phyloP scores from a whole-genome alignment of 2,113 vertebrate genomes.

The Misgurnus mizolepis region DNA sequence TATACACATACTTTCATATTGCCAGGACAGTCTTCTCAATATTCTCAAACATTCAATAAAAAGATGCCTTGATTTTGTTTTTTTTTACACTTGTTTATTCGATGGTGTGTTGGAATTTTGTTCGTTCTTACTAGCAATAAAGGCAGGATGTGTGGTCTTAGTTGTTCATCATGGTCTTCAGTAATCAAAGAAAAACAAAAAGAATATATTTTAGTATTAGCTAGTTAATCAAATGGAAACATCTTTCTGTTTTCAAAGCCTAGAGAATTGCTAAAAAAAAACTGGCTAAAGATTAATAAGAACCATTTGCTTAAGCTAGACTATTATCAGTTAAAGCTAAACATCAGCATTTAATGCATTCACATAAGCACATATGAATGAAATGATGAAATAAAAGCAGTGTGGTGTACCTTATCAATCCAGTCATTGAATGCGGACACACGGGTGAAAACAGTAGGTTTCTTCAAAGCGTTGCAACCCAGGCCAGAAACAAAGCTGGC shows the following conservation, averaged over 20 bases:
- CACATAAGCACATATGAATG: too few relatives aligned
- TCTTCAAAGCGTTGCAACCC: slow-evolving; percentile 82
- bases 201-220: slow-evolving; percentile 17
- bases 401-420: slow-evolving; percentile 76
- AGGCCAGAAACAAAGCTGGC: slow-evolving; percentile 83
- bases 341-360: too few relatives aligned
- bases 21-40: too few relatives aligned
- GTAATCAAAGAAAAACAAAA: slow-evolving; percentile 39
- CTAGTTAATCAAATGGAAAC: background rate
- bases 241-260: background rate
- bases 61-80: background rate
- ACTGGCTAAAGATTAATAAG: background rate
- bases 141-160: slow-evolving; percentile 51
- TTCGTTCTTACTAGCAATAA: background rate
- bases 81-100: background rate
- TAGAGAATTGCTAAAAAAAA: background rate
- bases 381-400: too few relatives aligned
- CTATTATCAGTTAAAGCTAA: background rate
- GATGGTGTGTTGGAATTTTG: background rate
- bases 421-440: slow-evolving; percentile 83
- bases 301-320: background rate
- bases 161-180: slow-evolving; percentile 75
- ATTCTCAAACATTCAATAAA: too few relatives aligned
- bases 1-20: too few relatives aligned
- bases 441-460: slow-evolving; percentile 88